Base-by-base conservation (phyloP, 92 coral and sea anemone genomes). In the Epizoanthus stellaris region DNA sequence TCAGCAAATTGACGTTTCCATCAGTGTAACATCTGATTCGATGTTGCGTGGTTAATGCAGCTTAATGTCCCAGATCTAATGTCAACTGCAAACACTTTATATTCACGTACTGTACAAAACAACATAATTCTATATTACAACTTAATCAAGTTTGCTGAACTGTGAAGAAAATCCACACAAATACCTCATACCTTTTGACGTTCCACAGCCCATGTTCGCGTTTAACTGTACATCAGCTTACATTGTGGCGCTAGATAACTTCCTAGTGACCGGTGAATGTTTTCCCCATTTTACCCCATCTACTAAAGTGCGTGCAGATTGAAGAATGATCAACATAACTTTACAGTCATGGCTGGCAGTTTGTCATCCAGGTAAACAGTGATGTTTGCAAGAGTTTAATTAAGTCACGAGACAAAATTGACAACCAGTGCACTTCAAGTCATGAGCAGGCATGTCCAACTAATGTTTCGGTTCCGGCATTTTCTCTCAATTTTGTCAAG, bases 371-470 rank as follows among this genome's bases (percentile, higher is more conserved):
- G 15, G 73, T 38, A 68, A 68, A 68, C 73, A 68, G 34, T 38
- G 52, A 3, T 68, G 73, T 68, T 68, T 68, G 73, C 5, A 5
- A 23, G 42, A 40, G 73, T 68, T 68, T 68, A 68, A 68, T 68
- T 68, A 68, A 68, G 73, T 68, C 73, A 38, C 73, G 73, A 68
- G 49, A 68, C 52, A 38, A 68, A 19, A 19, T 36, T 68, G 73
- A 34, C 73, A 9, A 67, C 14, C 73, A 36, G 47, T 34, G 20
- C 14, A 67, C 38, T 13, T 38, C 30, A 10, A 3, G 47, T 34
- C 9, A 38, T 13, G 49, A 34, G 15, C 43, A 23, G 13, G 15
- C 38, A 66, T 16, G 5, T 66, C 9, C 12, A 10, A 1, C 12
- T 6, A 10, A 11, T 59, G n/a, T 6, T 12, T 4, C 21, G 5